Evolutionary conservation across 2,888 invertebrate genomes (phyloP), one percentile per base, ranked within the genome.

Genomic region (Mythimna albipuncta): DNA sequence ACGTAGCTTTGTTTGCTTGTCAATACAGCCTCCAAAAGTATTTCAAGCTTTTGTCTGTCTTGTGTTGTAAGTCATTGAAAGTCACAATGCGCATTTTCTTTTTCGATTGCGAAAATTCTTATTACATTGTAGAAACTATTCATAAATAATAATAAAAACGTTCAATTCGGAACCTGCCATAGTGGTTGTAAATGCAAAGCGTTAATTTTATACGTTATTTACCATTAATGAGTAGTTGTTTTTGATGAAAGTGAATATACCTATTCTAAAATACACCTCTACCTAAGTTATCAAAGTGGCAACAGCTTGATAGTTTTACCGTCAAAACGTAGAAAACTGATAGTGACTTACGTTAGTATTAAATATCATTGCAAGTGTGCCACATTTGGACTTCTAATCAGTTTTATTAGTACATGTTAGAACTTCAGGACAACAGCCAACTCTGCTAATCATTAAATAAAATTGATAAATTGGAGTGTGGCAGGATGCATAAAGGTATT

Each of bases 371-470:
- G n/a, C 11, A 38, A 55, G 35, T 44, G 35, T 54, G 16, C 10
- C 6, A 54, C 13, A 19, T 55, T 54, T 32, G n/a, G 59, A 67
- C 50, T 47, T 54, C 32, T 59, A 67, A 66, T 77, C 50, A 47
- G 26, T 61, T 65, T 69, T 57, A 44, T 58, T 75, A n/a, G 62
- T 58, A 52, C 26, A 11, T 57, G 21, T 63, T 52, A 58, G 47
- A 41, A 62, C 50, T 38, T 59, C 32, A 64, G 70, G 21, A 59
- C 75, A 57, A 68, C 11, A 54, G 38, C n/a, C 41, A 57, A n/a
- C 41, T 26, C 54, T 32, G n/a, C 54, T 74, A 74, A 78, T 79
- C 74, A 54, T 41, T 58, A 64, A 66, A 77, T 77, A 67, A 77
- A 50, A 66, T 38, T 64, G 63, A 64, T 59, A 50, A 67, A 16